phyloP scores from a whole-genome alignment of 2,113 vertebrate species.

The Paradoxurus hermaphroditus region DNA sequence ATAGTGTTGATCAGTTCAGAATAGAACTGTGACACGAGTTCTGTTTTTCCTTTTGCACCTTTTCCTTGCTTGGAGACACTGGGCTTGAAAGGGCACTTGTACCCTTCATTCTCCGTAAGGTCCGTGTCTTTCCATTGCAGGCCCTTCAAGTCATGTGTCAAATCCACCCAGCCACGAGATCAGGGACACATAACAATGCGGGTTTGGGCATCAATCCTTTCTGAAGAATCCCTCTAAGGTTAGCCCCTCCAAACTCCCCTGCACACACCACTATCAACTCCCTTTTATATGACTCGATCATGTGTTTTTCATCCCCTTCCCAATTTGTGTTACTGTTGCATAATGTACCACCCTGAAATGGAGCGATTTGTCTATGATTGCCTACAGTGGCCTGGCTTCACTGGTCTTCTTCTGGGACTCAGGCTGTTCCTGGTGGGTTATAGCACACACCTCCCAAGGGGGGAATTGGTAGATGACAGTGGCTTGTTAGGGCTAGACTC shows the following conservation, averaged over 20 bases:
- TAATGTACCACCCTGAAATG: background rate
- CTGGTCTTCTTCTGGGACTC: background rate
- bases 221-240: background rate
- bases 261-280: too few species aligned
- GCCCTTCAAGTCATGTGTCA: background rate
- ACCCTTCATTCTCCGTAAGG: background rate
- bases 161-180: background rate
- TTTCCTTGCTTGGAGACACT: background rate
- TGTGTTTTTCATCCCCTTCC: background rate
- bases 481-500: too few species aligned
- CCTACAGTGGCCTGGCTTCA: background rate
- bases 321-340: background rate
- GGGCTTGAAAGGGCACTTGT: background rate
- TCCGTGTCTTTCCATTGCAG: background rate
- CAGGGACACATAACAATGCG: too few species aligned
- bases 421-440: background rate
- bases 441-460: too few species aligned
- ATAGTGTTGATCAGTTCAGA: background rate
- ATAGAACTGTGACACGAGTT: background rate
- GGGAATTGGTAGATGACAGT: too few species aligned
- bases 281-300: rapidly evolving
- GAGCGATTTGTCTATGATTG: background rate
- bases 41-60: background rate
- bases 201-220: background rate
- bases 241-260: background rate